A percentile compares a stretch with the other conserved stretches of the same genome.
Evolutionary conservation across 2,113 vertebrate genomes (phyloP).

Genomic region (Plectropomus leopardus): DNA sequence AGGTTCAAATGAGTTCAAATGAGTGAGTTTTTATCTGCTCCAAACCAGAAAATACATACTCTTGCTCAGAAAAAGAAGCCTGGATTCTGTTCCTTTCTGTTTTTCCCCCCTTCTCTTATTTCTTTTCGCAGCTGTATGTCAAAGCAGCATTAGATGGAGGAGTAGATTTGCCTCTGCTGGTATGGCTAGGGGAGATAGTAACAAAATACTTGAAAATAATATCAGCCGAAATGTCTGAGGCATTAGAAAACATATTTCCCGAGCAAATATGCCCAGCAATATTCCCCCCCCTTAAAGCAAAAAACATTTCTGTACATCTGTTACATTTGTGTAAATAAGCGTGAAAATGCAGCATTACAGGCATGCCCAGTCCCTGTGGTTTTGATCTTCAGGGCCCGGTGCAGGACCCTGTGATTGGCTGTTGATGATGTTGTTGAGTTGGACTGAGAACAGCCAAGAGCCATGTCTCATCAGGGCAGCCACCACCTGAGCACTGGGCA

Average conservation of each 20-base stretch:
- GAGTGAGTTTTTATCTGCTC: constrained; percentile 16
- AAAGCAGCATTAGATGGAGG: constrained; percentile 12
- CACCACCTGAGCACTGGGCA: constrained; percentile 79
- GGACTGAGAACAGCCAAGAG: constrained; percentile 64
- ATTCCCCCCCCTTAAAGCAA: constrained; percentile 25
- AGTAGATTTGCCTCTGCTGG: constrained; percentile 22
- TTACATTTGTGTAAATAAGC: constrained; percentile 71
- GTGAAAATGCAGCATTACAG: constrained; percentile 60
- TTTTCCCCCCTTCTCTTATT: background rate
- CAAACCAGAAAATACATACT: background rate
- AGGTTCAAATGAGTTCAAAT: constrained; percentile 32
- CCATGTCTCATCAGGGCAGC: constrained; percentile 70
- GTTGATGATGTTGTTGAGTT: constrained; percentile 65
- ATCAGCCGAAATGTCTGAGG: constrained; percentile 35
- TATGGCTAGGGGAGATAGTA: background rate
- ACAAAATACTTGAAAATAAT: constrained; percentile 34
- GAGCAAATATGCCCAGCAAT: background rate
- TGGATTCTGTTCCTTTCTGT: background rate
- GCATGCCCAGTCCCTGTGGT: constrained; percentile 63
- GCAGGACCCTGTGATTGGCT: constrained; percentile 63
- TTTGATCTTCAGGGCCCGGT: constrained; percentile 69
- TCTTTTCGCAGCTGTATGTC: constrained; percentile 36
- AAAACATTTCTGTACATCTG: constrained; percentile 71
- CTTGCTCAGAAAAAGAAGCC: constrained; percentile 12
- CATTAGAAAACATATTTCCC: constrained; percentile 24